Evolutionary conservation across 2,797 vertebrate genomes (phyloP), one percentile per base, ranked within the genome.

Genomic region (Myotis planiceps): DNA sequence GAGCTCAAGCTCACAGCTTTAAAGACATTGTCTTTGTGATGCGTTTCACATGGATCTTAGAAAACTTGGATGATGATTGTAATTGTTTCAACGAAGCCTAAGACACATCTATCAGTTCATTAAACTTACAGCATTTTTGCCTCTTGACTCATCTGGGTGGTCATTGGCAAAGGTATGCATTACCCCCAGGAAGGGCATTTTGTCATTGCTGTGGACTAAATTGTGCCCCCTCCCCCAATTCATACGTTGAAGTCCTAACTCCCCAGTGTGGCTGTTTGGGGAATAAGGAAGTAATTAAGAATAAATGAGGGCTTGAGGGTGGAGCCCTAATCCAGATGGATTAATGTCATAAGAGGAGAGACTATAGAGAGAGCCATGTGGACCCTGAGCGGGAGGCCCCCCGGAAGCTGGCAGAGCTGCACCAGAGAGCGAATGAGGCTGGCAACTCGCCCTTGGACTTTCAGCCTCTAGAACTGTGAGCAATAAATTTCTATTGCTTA

Each of bases 271-370:
- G 16, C 29, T 32, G 0, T 25, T 45, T 74, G 13, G 58, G 23
- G n/a, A 86, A 15, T 72, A 72, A 82, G 68, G n/a, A 79, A 91
- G 39, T 47, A 75, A 58, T 49, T 87, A 34, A 69, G 51, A 89
- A n/a, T 51, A 72, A 78, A 45, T 18, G 9, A 68, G 47, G 42
- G 23, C 9, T 4, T 66, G 18, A 37, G 18, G 29, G 14, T 32
- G 8, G 63, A 34, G 8, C 9, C 23, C 13, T 27, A 7, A 45
- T 63, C 37, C 45, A 19, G 39, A 1, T 3, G 23, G n/a, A 58
- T 76, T 34, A 66, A 27, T 81, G 45, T 51, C 39, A 9, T 3
- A 34, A 23, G 53, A 85, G n/a, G 23, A 16, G 16, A 65, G 4
- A 4, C 12, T 29, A 65, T 6, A 69, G 15, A 23, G 25, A 60